These are phyloP conservation scores for Ecliptopera silaceata DNA, from an alignment of 2,888 invertebrate genomes.

Conservation along the genomic window DNA sequence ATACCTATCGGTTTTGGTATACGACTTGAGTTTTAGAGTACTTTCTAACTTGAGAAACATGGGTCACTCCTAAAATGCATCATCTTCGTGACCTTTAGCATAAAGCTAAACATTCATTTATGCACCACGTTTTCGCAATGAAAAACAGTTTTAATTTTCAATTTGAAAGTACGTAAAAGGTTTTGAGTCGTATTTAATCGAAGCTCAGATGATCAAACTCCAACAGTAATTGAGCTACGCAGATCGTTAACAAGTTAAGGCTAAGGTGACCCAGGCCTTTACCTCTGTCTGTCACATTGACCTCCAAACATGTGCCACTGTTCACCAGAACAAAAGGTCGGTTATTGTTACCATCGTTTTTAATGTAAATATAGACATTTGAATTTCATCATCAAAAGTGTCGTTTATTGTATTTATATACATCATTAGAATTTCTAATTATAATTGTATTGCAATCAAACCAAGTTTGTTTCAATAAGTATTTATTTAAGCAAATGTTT, in stretches of 20 bases:
- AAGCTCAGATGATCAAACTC: conserved; percentile 13
- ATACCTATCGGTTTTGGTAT: conserved; percentile 8
- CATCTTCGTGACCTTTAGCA: no score
- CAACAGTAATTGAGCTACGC: conserved; percentile 28
- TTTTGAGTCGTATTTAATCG: background rate
- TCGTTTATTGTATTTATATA: no score
- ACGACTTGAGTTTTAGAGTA: conserved; percentile 10
- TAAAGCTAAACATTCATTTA: no score
- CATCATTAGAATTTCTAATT: no score
- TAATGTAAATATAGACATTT: no score
- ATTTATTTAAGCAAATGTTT: no score
- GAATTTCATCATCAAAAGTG: no score
- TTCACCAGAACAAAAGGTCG: background rate
- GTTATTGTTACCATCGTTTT: background rate
- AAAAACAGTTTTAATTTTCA: no score
- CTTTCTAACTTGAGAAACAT: conserved; percentile 11
- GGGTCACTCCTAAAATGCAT: background rate
- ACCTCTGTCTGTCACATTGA: conserved; percentile 41
- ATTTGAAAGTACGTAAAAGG: background rate
- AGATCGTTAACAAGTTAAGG: conserved; percentile 33
- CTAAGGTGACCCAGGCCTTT: conserved; percentile 52
- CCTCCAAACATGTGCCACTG: conserved; percentile 16
- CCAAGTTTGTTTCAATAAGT: no score
- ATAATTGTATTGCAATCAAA: no score
- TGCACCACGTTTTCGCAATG: no score